Base-by-base conservation (phyloP, 1,140 invertebrate species). In the Sitobion miscanthi region DNA sequence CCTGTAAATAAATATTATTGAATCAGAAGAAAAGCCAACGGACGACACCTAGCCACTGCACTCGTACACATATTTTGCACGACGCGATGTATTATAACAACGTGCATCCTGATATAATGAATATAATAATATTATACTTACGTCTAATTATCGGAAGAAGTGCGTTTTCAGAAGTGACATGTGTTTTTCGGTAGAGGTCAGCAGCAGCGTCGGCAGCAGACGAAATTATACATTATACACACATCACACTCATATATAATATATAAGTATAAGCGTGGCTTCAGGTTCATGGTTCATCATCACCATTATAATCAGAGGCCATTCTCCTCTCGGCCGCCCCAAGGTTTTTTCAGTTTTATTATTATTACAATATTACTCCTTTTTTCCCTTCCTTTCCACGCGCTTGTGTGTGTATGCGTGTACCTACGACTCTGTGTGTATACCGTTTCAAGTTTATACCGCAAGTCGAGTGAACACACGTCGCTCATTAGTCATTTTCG, bases 401-500 rank as follows among this genome's bases (percentile, higher is more conserved):
- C 35, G 1, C 62, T 77, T 54, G 21, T 54, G 35, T 38, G 23
- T 6, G 21, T 14, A n/a, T 54, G 7, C 23, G 30, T 83, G 5
- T 42, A 17, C 47, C 45, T 47, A 9, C 7, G 90, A 77, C 62
- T 62, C 20, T 38, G 69, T 86, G 35, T 57, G 91, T 93, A 42
- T 86, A 93, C 82, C 91, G 91, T 85, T 93, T 85, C 91, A 52
- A 82, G 77, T 92, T 92, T 92, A 23, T 85, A 92, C 91, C 62
- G n/a, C 91, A 52, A 92, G 91, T 85, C 91, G 35, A 92, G 91
- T 93, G 91, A 86, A 93, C 91, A 86, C 91, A 86, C 91, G 91
- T 86, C 91, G 82, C 91, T 93, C 91, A 93, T 93, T 93, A 93
- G 91, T 93, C 91, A 93, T 93, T 93, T 93, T 93, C 82, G 77